Evolutionary conservation across 2,888 invertebrate genomes (phyloP).

Genomic region (Parelbella ahira): DNA sequence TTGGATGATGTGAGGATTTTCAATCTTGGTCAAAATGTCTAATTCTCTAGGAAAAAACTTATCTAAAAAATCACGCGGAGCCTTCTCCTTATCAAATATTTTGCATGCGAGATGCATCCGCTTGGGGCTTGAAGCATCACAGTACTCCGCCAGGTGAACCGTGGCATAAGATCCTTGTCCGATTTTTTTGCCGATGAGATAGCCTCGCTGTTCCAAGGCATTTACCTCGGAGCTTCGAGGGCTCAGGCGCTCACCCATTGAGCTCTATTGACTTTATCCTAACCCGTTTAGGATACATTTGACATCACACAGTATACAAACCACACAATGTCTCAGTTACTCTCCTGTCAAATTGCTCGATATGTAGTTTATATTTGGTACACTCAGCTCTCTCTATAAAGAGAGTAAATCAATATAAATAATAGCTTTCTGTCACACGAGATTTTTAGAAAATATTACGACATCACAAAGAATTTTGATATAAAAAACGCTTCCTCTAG

Average conservation of each 20-base stretch:
- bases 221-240: constrained; percentile 91
- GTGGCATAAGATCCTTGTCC: constrained; percentile 96
- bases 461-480: constrained; percentile 81
- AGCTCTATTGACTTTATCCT: constrained; percentile 77
- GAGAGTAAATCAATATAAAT: constrained; percentile 55
- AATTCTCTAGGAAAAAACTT: constrained; percentile 97
- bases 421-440: constrained; percentile 65
- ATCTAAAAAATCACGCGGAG: constrained; percentile 92
- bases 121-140: constrained; percentile 85
- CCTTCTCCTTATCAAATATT: constrained; percentile 94
- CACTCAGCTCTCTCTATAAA: constrained; percentile 67
- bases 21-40: constrained; percentile 92
- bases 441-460: constrained; percentile 75
- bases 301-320: constrained; percentile 74
- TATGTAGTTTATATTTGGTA: constrained; percentile 53
- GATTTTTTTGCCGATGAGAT: constrained; percentile 91
- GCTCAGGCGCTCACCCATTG: constrained; percentile 87
- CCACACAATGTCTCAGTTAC: constrained; percentile 62
- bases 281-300: constrained; percentile 80
- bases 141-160: constrained; percentile 91
- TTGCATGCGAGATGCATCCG: constrained; percentile 92
- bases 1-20: constrained; percentile 94
- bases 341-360: constrained; percentile 65
- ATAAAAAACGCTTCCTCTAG: constrained; percentile 76
- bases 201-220: constrained; percentile 91